A percentile compares a stretch with the other conserved stretches of the same genome.
Conservation (phyloP, 64 coral and sea anemone genomes). For the Anthopleura sola region DNA sequence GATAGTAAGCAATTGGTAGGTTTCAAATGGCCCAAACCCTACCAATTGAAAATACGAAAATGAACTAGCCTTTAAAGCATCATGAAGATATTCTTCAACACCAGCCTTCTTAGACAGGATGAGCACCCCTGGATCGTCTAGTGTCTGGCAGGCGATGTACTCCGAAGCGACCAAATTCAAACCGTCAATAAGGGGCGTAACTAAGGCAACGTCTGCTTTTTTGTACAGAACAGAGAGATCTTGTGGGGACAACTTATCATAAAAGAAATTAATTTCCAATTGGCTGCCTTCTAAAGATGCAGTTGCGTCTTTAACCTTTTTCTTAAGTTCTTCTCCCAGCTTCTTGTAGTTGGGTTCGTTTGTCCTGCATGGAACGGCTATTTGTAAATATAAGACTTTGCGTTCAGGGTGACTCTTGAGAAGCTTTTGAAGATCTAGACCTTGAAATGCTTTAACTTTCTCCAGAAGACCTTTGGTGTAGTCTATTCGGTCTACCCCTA, state of each 20-base stretch:
- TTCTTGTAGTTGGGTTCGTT: neutral
- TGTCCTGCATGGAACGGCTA: neutral
- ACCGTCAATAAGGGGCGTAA: conserved; percentile 3
- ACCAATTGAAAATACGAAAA: neutral
- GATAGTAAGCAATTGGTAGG: no score
- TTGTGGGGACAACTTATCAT: neutral
- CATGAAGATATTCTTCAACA: neutral
- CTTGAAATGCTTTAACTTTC: neutral
- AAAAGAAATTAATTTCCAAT: neutral
- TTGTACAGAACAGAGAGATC: neutral
- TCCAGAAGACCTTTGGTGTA: neutral
- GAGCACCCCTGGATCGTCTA: neutral
- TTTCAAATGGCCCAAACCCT: neutral
- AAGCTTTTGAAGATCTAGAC: neutral
- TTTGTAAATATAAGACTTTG: neutral
- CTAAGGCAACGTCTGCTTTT: conserved; percentile 2
- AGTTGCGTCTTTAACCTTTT: neutral
- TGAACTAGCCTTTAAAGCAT: neutral
- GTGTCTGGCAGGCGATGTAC: neutral
- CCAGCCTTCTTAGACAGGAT: neutral
- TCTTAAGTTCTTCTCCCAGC: neutral
- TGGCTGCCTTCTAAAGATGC: neutral
- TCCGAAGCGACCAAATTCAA: conserved; percentile 9
- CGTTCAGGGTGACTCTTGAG: neutral
- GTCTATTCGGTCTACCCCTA: neutral